phyloP scores from a whole-genome alignment of 2,113 vertebrate genomes.

The Vanacampus margaritifer region DNA sequence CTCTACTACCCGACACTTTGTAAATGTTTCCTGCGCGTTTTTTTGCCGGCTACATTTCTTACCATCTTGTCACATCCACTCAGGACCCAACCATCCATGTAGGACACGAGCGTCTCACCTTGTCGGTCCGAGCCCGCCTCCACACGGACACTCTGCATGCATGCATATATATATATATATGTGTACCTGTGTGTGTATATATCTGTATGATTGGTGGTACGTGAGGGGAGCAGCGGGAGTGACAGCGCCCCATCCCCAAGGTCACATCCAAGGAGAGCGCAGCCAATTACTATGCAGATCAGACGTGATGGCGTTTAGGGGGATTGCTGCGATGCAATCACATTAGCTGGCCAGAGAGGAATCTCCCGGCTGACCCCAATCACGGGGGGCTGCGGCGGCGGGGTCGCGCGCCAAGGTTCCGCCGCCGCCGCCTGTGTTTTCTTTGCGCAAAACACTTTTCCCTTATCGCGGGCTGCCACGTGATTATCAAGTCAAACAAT shows the following conservation, averaged over 20 bases:
- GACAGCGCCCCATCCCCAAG: conserved; percentile 83
- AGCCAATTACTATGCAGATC: conserved; percentile 99
- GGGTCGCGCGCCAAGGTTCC: conserved; percentile 56
- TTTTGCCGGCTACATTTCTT: background rate
- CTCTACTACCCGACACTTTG: background rate
- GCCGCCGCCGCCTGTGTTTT: conserved; percentile 60
- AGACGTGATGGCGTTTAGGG: conserved; percentile 92
- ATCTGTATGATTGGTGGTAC: conserved; percentile 59
- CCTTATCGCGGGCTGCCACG: conserved; percentile 65
- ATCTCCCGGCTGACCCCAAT: conserved; percentile 90
- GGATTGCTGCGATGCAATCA: conserved; percentile 97
- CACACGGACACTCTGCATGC: conserved; percentile 1
- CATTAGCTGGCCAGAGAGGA: conserved; percentile 92
- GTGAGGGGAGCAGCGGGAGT: conserved; percentile 73
- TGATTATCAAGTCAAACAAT: conserved; percentile 76
- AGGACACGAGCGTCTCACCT: conserved; percentile 34
- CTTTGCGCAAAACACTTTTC: conserved; percentile 73
- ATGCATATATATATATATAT: conserved; percentile 10
- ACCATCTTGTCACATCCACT: conserved; percentile 1
- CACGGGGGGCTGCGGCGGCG: conserved; percentile 76
- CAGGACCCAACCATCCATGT: conserved; percentile 20
- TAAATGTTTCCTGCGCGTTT: conserved; percentile 21
- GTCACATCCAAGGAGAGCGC: conserved; percentile 88
- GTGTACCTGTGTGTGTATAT: conserved; percentile 5
- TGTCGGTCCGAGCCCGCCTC: conserved; percentile 16